Conservation (phyloP, 2,797 vertebrate genomes). For the Perdix hodgsoniae region DNA sequence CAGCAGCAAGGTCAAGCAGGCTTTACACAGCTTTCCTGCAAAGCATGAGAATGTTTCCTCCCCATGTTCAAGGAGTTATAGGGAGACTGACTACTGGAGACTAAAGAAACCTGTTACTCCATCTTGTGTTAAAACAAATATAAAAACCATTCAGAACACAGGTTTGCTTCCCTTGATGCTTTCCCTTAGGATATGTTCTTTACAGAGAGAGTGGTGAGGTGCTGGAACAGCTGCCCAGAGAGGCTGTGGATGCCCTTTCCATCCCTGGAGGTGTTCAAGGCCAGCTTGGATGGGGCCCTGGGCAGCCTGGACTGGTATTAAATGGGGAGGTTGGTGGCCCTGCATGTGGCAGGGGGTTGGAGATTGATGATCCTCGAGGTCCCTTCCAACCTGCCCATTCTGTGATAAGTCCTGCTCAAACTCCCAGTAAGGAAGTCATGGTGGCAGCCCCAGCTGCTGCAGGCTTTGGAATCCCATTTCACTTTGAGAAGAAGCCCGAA, state of each 20-base stretch:
- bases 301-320: no score
- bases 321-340: no score
- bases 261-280: no score
- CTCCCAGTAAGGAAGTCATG: background rate
- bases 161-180: background rate
- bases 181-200: background rate
- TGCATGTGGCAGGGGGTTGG: no score
- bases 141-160: background rate
- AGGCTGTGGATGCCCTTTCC: no score
- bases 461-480: background rate
- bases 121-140: background rate
- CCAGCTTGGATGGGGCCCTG: no score
- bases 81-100: background rate
- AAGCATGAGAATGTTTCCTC: rapidly evolving
- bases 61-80: rapidly evolving
- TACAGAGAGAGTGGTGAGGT: no score
- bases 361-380: no score
- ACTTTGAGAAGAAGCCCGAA: background rate
- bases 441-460: rapidly evolving
- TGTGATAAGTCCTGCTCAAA: background rate
- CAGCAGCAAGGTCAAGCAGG: background rate
- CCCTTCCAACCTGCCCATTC: no score
- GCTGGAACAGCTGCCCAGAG: no score
- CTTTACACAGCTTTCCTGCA: background rate
- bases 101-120: background rate